phyloP scores from a whole-genome alignment of 1,140 invertebrate genomes.

The Papilio aristodemus region DNA sequence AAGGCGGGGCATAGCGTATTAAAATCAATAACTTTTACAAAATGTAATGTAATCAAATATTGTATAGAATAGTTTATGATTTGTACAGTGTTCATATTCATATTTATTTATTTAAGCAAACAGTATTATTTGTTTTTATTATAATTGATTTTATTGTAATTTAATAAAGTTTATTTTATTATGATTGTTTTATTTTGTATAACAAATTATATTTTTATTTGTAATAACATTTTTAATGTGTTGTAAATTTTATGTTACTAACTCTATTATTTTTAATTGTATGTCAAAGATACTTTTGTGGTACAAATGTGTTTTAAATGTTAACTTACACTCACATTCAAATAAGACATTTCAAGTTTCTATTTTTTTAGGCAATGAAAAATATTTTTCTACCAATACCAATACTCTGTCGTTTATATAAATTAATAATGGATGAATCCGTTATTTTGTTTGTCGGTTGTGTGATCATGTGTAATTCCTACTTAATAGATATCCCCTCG shows the following conservation, averaged over 20 bases:
- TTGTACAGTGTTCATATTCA: neutral
- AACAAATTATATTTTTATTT: conserved; percentile 32
- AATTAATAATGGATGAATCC: no score
- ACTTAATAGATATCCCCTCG: neutral
- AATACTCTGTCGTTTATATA: no score
- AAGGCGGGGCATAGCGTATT: neutral
- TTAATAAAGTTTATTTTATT: conserved; percentile 38
- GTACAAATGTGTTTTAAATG: neutral
- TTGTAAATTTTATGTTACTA: conserved; percentile 29
- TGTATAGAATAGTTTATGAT: conserved; percentile 22
- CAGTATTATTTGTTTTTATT: conserved; percentile 37
- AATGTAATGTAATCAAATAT: neutral
- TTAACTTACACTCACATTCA: neutral
- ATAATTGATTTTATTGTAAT: conserved; percentile 30
- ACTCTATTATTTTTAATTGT: conserved; percentile 21
- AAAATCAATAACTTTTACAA: neutral
- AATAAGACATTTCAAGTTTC: no score
- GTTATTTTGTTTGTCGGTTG: neutral
- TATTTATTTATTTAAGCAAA: neutral
- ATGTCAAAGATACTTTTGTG: conserved; percentile 20
- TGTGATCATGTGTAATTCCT: neutral
- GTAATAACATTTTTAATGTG: conserved; percentile 35
- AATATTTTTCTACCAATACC: no score
- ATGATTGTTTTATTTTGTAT: conserved; percentile 42
- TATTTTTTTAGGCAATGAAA: no score